Conservation (phyloP, 2,113 vertebrate genomes). For the Dascyllus trimaculatus region DNA sequence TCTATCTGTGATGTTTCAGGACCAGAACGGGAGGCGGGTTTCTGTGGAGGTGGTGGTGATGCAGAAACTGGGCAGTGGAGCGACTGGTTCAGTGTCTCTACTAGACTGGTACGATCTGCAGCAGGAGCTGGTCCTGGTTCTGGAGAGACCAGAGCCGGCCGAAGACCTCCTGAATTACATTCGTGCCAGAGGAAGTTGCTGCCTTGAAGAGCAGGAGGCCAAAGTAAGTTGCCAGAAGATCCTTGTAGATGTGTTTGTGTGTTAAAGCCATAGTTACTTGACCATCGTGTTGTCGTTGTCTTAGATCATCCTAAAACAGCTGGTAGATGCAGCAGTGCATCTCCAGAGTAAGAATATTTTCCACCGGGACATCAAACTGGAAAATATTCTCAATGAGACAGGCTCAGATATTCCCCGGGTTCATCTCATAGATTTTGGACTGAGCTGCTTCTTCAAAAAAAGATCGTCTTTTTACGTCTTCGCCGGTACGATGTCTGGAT, state of each 20-base stretch:
- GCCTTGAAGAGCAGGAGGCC: not conserved
- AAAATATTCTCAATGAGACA: too few species aligned
- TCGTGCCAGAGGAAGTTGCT: not conserved
- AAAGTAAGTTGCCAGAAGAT: not conserved
- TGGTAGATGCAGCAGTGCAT: not conserved
- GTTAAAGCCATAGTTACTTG: too few species aligned
- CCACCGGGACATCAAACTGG: too few species aligned
- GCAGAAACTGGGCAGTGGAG: too few species aligned
- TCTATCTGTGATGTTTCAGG: too few species aligned
- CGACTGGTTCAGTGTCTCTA: not conserved
- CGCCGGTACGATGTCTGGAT: not conserved
- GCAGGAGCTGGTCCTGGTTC: not conserved
- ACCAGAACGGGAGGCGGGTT: too few species aligned
- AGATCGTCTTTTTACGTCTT: not conserved
- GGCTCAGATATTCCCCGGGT: too few species aligned
- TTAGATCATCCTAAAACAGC: not conserved
- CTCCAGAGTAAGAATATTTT: too few species aligned
- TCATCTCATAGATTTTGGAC: not conserved
- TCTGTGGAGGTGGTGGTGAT: too few species aligned
- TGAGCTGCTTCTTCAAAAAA: not conserved
- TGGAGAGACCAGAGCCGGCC: slow-evolving; percentile 1
- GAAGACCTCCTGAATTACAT: not conserved
- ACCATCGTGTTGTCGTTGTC: too few species aligned
- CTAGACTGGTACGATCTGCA: not conserved
- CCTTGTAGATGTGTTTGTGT: too few species aligned